Percentiles rank a stretch among this genome's conserved stretches.
Evolutionary conservation across 2,888 invertebrate species (phyloP).

Genomic region (Steinernema hermaphroditum): DNA sequence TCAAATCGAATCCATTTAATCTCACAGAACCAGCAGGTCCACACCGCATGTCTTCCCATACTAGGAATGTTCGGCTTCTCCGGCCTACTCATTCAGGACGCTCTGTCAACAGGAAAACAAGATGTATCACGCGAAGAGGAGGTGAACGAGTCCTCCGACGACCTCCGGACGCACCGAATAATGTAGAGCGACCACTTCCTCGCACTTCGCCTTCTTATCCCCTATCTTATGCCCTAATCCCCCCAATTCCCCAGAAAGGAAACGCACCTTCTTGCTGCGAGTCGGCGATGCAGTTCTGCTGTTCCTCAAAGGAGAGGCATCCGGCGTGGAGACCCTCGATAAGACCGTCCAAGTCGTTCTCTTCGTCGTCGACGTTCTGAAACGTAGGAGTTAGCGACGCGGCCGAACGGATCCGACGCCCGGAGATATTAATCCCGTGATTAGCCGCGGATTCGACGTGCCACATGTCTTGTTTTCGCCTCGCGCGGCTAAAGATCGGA

Average conservation of each 20-base stretch:
- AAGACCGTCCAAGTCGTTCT: slow-evolving; percentile 42
- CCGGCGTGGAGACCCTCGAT: slow-evolving; percentile 52
- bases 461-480: slow-evolving; percentile 6
- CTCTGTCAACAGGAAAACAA: too few relatives aligned
- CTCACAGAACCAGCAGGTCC: too few relatives aligned
- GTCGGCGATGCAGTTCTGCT: slow-evolving; percentile 51
- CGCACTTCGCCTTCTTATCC: neutral
- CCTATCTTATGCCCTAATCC: neutral
- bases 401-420: neutral
- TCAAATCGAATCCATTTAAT: too few relatives aligned
- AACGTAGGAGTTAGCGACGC: neutral
- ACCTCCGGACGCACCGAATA: too few relatives aligned
- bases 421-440: slow-evolving; percentile 9
- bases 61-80: too few relatives aligned
- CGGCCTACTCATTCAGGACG: too few relatives aligned
- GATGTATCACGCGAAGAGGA: too few relatives aligned
- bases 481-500: slow-evolving; percentile 16
- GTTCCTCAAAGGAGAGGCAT: slow-evolving; percentile 51
- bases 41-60: too few relatives aligned
- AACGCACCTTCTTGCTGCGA: slow-evolving; percentile 38
- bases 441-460: neutral
- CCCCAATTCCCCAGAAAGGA: too few relatives aligned
- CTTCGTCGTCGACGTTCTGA: slow-evolving; percentile 29
- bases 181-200: too few relatives aligned
- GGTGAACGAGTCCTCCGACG: too few relatives aligned